Conservation (phyloP, 2,113 vertebrate genomes). For the Corvus hawaiiensis region DNA sequence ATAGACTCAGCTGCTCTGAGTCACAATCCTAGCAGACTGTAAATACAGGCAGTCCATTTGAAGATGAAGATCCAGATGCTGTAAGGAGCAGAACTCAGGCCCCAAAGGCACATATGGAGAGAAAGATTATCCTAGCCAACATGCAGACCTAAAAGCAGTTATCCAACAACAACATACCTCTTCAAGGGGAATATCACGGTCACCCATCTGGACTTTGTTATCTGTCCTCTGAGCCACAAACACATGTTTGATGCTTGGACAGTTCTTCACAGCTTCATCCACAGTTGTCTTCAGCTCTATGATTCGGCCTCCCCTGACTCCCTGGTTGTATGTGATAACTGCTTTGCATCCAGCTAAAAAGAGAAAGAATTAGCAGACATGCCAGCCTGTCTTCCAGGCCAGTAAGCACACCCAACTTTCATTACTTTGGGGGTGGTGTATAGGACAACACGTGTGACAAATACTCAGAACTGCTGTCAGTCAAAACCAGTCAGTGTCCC, state of each 20-base stretch:
- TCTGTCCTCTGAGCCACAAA: conserved; percentile 86
- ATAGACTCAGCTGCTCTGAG: rapidly evolving
- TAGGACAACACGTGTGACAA: background rate
- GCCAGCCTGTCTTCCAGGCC: background rate
- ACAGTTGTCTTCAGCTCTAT: conserved; percentile 81
- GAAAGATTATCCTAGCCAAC: background rate
- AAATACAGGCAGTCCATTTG: background rate
- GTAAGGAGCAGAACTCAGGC: background rate
- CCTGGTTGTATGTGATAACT: conserved; percentile 87
- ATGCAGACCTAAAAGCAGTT: background rate
- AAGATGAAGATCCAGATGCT: background rate
- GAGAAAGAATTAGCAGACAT: background rate
- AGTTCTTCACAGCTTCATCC: conserved; percentile 82
- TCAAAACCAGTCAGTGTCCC: background rate
- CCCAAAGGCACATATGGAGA: background rate
- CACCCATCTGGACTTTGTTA: conserved; percentile 73
- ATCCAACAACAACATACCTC: conserved; percentile 71
- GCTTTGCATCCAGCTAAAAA: conserved; percentile 85
- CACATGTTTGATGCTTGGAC: conserved; percentile 77
- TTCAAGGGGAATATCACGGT: conserved; percentile 79
- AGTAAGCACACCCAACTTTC: background rate
- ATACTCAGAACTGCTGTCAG: background rate
- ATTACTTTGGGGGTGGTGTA: background rate
- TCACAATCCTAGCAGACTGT: background rate
- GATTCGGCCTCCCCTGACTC: conserved; percentile 79